These are phyloP conservation scores for Rhyacichthys aspro DNA, from an alignment of 2,797 vertebrate genomes.

Conservation along the genomic window DNA sequence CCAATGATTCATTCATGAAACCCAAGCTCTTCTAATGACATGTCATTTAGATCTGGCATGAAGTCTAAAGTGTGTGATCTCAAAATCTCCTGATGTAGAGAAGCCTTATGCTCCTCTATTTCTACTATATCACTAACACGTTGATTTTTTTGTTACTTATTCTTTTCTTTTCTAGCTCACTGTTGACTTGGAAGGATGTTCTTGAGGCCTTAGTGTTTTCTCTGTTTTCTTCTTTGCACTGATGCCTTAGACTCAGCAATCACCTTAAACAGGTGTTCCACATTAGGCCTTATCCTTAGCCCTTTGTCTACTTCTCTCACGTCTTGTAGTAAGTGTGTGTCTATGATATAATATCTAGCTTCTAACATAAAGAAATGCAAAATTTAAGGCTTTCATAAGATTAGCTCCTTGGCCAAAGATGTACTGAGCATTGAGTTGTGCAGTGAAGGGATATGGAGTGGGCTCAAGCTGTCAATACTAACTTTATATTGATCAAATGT, in stretches of 20 bases:
- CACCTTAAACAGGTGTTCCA: constrained; percentile 77
- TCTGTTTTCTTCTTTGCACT: constrained; percentile 59
- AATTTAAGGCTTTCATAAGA: constrained; percentile 35
- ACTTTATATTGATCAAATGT: too few species aligned
- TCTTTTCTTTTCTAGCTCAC: constrained; percentile 22
- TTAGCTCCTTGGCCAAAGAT: constrained; percentile 34
- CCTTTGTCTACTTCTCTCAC: constrained; percentile 17
- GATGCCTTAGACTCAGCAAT: constrained; percentile 57
- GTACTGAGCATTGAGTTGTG: constrained; percentile 32
- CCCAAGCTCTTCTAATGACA: constrained; percentile 45
- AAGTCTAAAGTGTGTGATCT: constrained; percentile 32
- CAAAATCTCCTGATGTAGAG: constrained; percentile 20
- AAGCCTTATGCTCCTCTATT: constrained; percentile 5
- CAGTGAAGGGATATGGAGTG: constrained; percentile 24
- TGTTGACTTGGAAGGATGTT: constrained; percentile 36
- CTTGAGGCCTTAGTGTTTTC: constrained; percentile 59
- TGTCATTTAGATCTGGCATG: constrained; percentile 52
- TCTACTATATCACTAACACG: constrained; percentile 7
- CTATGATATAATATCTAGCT: constrained; percentile 40
- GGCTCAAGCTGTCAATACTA: constrained; percentile 12
- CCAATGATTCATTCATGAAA: constrained; percentile 56
- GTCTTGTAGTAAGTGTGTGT: constrained; percentile 45
- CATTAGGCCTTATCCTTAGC: constrained; percentile 65
- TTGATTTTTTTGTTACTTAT: constrained; percentile 29
- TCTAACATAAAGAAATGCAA: constrained; percentile 44